Percentiles rank a stretch among this genome's conserved stretches.
Evolutionary conservation across 1,140 invertebrate species (phyloP).

Genomic region (Heliothis subflexa): DNA sequence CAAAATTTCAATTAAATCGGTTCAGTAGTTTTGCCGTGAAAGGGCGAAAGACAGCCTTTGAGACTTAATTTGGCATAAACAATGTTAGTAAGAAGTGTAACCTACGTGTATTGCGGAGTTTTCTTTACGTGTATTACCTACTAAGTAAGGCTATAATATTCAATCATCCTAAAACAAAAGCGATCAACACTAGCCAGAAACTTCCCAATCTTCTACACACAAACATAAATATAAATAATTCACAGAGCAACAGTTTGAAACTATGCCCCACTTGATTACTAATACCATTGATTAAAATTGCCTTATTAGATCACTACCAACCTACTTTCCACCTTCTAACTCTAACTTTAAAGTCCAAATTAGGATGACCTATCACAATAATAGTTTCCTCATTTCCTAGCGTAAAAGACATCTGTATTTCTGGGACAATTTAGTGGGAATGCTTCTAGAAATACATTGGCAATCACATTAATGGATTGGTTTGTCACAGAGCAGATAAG

Average conservation of each 20-base stretch:
- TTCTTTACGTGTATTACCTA: too few relatives aligned
- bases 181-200: background rate
- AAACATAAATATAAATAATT: conserved; percentile 16
- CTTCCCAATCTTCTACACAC: background rate
- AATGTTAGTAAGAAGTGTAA: too few relatives aligned
- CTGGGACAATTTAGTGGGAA: background rate
- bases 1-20: too few relatives aligned
- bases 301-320: background rate
- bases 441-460: background rate
- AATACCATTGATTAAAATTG: conserved; percentile 5
- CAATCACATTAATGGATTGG: conserved; percentile 16
- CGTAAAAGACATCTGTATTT: background rate
- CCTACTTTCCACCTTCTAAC: background rate
- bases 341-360: background rate
- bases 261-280: conserved; percentile 8
- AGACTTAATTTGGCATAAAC: too few relatives aligned
- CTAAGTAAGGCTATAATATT: background rate
- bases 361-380: background rate
- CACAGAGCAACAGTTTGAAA: conserved; percentile 1
- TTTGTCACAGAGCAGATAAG: conserved; percentile 11
- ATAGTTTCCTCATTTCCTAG: conserved; percentile 1
- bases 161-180: background rate
- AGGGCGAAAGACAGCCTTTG: too few relatives aligned
- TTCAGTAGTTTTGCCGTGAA: too few relatives aligned
- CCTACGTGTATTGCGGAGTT: too few relatives aligned